These are phyloP conservation scores for Triplophysa bombifrons DNA, from an alignment of 2,797 vertebrate species.

Conservation along the genomic window DNA sequence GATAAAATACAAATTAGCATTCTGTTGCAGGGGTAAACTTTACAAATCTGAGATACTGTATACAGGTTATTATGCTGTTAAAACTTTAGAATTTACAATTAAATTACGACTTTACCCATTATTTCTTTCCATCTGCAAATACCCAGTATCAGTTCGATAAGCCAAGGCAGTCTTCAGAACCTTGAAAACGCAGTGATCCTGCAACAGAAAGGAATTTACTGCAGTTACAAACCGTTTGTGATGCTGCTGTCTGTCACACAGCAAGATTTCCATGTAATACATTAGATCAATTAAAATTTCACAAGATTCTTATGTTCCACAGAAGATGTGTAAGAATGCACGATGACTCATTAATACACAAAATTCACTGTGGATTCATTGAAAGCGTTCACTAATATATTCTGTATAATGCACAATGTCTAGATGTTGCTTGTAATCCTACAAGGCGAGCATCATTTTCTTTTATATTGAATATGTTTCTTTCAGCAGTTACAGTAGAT, in stretches of 20 bases:
- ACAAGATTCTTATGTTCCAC: not conserved
- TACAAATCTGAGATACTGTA: too few species aligned
- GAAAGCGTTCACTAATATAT: not conserved
- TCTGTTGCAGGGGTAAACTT: too few species aligned
- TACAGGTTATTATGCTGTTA: not conserved
- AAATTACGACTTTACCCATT: too few species aligned
- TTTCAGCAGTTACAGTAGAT: not conserved
- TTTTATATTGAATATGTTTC: not conserved
- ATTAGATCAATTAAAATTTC: not conserved
- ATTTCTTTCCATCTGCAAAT: slow-evolving; percentile 11
- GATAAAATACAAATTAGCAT: too few species aligned
- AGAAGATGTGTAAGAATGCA: not conserved
- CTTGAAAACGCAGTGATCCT: slow-evolving; percentile 38
- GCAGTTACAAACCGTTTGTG: slow-evolving; percentile 32
- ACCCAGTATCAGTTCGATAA: slow-evolving; percentile 22
- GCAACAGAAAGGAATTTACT: slow-evolving; percentile 52
- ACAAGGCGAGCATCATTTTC: not conserved
- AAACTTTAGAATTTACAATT: not conserved
- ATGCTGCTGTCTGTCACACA: not conserved
- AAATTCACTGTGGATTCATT: not conserved
- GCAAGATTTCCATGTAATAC: not conserved
- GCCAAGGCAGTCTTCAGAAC: slow-evolving; percentile 7
- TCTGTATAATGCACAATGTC: not conserved
- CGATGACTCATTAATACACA: not conserved
- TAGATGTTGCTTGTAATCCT: not conserved